These are phyloP conservation scores for Coelopa pilipes DNA, from an alignment of 2,888 invertebrate species.

Conservation along the genomic window DNA sequence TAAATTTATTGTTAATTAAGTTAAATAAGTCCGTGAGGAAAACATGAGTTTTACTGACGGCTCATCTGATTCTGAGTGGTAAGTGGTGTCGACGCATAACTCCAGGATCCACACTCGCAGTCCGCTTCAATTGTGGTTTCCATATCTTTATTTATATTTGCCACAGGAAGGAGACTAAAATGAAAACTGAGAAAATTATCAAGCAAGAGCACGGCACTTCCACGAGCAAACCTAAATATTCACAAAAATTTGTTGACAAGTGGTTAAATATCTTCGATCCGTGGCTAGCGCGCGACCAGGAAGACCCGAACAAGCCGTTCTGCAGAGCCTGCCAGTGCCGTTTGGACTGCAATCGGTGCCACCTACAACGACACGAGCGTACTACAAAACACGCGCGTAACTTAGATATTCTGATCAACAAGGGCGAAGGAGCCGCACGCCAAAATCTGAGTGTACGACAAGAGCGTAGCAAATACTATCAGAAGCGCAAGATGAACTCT, in stretches of 20 bases:
- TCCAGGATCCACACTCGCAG: no score
- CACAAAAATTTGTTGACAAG: conserved; percentile 61
- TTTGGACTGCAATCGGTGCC: conserved; percentile 63
- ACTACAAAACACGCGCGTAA: conserved; percentile 62
- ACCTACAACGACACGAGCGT: conserved; percentile 59
- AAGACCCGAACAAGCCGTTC: conserved; percentile 60
- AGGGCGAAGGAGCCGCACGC: conserved; percentile 56
- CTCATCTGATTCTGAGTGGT: conserved; percentile 62
- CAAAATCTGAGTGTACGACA: conserved; percentile 58
- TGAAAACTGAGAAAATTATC: conserved; percentile 50
- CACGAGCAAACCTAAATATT: conserved; percentile 54
- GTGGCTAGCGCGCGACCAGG: conserved; percentile 56
- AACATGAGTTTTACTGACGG: conserved; percentile 61
- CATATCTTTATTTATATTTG: conserved; percentile 18
- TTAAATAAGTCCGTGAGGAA: not conserved
- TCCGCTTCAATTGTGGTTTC: no score
- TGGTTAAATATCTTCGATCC: conserved; percentile 62
- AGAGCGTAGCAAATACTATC: conserved; percentile 60
- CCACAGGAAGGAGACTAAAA: conserved; percentile 58
- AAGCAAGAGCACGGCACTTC: conserved; percentile 43
- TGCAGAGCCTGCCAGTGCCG: conserved; percentile 60
- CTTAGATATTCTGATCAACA: conserved; percentile 55
- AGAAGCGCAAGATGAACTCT: conserved; percentile 48
- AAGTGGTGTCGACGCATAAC: conserved; percentile 42
- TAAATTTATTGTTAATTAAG: not conserved